Evolutionary conservation across 2,113 vertebrate species (phyloP).

Genomic region (Tenrec ecaudatus): DNA sequence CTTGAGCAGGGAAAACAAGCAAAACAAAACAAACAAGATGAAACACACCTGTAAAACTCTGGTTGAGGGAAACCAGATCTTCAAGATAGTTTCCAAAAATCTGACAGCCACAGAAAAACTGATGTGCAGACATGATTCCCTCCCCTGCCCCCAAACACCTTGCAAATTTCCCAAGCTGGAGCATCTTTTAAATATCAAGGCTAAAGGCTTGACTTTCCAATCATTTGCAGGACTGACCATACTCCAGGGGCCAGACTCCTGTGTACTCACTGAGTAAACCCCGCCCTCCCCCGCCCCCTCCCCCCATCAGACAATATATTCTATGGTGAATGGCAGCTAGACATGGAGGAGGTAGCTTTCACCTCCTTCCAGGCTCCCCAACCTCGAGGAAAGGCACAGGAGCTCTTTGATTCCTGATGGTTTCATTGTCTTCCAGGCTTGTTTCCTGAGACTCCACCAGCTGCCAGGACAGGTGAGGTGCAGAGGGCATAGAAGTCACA

Average conservation of each 20-base stretch:
- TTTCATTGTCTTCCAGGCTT: not conserved
- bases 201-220: constrained; percentile 30
- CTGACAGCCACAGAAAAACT: constrained; percentile 11
- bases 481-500: not conserved
- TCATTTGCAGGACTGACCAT: not conserved
- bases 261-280: not conserved
- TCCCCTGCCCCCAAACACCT: not conserved
- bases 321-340: not conserved
- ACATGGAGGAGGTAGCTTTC: not conserved
- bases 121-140: not conserved
- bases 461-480: not conserved
- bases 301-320: not conserved
- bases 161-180: not conserved
- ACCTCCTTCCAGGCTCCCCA: not conserved
- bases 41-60: not conserved
- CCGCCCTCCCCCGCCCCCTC: not conserved
- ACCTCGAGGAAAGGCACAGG: not conserved
- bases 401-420: not conserved
- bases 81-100: constrained; percentile 23
- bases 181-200: not conserved
- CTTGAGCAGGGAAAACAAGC: not conserved
- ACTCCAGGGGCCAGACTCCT: not conserved
- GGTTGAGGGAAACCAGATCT: not conserved
- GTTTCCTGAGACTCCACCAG: not conserved
- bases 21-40: not conserved